phyloP scores from a whole-genome alignment of 1,140 invertebrate species.

The honey bee (Apis mellifera) region Amel_HAv3.1 CM009934.2:9980501-9981000 shows the following conservation, averaged over 20 bases:
- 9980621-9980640: not conserved
- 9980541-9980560: not conserved
- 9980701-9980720: conserved; percentile 23
- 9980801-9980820: not conserved
- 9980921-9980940: conserved; percentile 18
- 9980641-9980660: not conserved
- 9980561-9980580: not conserved
- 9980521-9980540: too few relatives aligned
- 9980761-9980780: too few relatives aligned
- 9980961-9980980: conserved; percentile 13
- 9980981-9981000: conserved; percentile 36
- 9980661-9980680: not conserved
- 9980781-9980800: not conserved
- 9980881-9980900: not conserved
- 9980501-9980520: too few relatives aligned
- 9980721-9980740: too few relatives aligned
- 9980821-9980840: too few relatives aligned
- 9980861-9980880: not conserved
- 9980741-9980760: too few relatives aligned
- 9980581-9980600: not conserved
- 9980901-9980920: not conserved
- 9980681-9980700: conserved; percentile 10
- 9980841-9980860: not conserved
- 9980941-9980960: not conserved
- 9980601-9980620: not conserved